These are phyloP conservation scores for Fregata magnificens DNA, from an alignment of 2,113 vertebrate genomes.

Conservation along the genomic window DNA sequence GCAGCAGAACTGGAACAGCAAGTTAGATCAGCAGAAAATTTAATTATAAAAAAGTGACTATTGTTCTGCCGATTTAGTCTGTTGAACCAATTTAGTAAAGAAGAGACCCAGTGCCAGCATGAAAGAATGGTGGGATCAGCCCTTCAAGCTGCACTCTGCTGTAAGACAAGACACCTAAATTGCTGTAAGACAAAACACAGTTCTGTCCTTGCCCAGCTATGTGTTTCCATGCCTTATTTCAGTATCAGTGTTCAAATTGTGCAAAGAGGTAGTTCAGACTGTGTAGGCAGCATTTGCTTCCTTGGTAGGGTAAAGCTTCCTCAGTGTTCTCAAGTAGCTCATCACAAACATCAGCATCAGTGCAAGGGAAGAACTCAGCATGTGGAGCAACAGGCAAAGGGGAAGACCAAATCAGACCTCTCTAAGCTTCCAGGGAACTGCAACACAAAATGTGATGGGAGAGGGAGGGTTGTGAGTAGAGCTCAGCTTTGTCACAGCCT, in stretches of 20 bases:
- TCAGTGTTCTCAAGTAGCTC: neutral
- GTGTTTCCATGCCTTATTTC: neutral
- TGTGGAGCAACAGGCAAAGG: neutral
- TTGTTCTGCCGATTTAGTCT: neutral
- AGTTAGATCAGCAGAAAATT: neutral
- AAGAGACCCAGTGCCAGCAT: neutral
- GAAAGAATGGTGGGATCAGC: neutral
- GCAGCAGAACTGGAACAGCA: neutral
- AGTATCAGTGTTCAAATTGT: neutral
- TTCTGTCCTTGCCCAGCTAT: neutral
- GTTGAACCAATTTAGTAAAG: neutral
- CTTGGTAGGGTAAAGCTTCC: neutral
- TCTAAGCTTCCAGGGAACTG: neutral
- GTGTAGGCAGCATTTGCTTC: neutral
- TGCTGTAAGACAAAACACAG: neutral
- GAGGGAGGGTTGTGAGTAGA: neutral
- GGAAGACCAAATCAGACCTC: neutral
- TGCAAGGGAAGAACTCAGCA: neutral
- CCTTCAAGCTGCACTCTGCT: neutral
- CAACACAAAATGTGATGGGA: neutral
- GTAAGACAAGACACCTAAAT: neutral
- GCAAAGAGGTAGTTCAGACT: neutral
- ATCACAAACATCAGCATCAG: neutral
- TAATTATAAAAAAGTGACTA: neutral
- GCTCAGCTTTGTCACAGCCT: neutral